These are phyloP conservation scores for Siniperca undulata DNA, from an alignment of 2,797 vertebrate species.

Conservation along the genomic window DNA sequence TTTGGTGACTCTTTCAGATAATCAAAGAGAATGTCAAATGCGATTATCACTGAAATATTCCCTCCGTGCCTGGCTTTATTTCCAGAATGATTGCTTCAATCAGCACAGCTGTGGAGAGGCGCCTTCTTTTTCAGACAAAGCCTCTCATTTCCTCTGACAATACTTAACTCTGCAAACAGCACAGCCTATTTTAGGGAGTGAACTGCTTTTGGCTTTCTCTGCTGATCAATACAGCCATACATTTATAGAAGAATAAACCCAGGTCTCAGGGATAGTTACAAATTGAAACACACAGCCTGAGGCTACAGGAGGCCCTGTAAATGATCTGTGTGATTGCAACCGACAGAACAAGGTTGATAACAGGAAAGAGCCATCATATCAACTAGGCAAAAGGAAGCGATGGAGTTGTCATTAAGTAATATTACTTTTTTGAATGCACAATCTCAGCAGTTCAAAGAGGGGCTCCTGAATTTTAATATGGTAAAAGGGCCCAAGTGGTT, in stretches of 20 bases:
- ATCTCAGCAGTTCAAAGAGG: constrained; percentile 46
- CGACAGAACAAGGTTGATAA: constrained; percentile 73
- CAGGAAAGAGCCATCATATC: constrained; percentile 66
- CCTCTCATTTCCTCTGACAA: constrained; percentile 71
- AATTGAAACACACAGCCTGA: constrained; percentile 60
- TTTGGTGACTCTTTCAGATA: constrained; percentile 70
- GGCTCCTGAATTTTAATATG: constrained; percentile 53
- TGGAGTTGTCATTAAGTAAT: constrained; percentile 51
- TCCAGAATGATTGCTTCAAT: constrained; percentile 67
- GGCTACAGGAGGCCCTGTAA: constrained; percentile 70
- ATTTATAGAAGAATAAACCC: constrained; percentile 65
- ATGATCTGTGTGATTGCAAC: constrained; percentile 67
- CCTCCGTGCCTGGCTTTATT: constrained; percentile 57
- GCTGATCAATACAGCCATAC: constrained; percentile 74
- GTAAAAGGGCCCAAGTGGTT: constrained; percentile 52
- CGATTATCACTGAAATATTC: constrained; percentile 69
- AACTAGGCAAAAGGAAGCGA: constrained; percentile 46
- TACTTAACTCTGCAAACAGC: constrained; percentile 71
- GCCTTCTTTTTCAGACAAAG: constrained; percentile 58
- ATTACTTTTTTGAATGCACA: constrained; percentile 56
- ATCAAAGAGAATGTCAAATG: constrained; percentile 74
- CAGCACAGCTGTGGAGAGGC: constrained; percentile 61
- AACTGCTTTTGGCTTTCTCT: constrained; percentile 65
- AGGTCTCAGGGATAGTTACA: constrained; percentile 59
- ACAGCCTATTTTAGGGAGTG: constrained; percentile 52